phyloP scores from a whole-genome alignment of 2,113 vertebrate genomes.

The Pelobates fuscus region DNA sequence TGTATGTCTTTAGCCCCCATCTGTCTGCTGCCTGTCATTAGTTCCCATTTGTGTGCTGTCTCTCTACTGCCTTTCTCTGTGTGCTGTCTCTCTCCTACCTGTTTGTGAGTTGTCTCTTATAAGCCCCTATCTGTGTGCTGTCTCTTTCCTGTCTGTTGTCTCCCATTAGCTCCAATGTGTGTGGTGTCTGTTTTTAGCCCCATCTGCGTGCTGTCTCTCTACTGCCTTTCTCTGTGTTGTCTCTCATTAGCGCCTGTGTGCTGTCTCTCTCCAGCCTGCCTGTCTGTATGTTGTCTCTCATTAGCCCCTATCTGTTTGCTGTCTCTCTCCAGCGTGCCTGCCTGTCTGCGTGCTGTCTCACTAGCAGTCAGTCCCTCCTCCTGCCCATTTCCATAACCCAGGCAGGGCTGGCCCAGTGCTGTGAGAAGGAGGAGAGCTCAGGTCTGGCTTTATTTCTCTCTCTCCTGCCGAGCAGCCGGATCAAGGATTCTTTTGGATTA shows the following conservation, averaged over 20 bases:
- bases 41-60: neutral
- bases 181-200: neutral
- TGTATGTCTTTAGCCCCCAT: neutral
- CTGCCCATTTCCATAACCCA: slow-evolving; percentile 26
- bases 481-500: slow-evolving; percentile 73
- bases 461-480: slow-evolving; percentile 57
- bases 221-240: neutral
- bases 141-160: neutral
- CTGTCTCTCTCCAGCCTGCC: neutral
- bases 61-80: neutral
- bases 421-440: neutral
- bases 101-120: neutral
- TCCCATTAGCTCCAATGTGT: neutral
- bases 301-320: neutral
- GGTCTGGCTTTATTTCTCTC: neutral
- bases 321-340: neutral
- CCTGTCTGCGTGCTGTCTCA: neutral
- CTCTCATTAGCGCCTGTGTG: neutral
- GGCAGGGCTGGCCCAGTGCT: slow-evolving; percentile 40
- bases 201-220: neutral
- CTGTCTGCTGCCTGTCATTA: too few relatives aligned
- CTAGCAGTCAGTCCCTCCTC: neutral
- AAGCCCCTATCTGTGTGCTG: neutral
- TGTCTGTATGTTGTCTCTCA: neutral
- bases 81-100: neutral